Conservation (phyloP, 2,797 vertebrate species). For the Aplochiton taeniatus region DNA sequence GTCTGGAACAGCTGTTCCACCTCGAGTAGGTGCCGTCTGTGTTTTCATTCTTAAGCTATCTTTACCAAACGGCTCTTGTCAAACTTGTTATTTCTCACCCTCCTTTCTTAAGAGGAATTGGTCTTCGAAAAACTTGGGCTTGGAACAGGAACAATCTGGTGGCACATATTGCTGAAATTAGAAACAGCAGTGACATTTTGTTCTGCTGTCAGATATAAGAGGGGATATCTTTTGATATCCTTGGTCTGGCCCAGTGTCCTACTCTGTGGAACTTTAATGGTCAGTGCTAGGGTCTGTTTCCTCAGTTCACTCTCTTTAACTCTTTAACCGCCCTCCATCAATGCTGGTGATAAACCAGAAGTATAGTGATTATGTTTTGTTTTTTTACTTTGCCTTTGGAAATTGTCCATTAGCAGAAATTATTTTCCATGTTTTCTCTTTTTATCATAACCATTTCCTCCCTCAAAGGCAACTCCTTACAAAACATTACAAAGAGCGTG, state of each 20-base stretch:
- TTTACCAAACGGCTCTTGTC: no score
- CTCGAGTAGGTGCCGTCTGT: no score
- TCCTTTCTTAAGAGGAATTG: not conserved
- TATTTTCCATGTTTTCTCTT: no score
- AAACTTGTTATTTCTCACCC: constrained; percentile 12
- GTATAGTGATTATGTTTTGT: no score
- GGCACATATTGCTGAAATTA: not conserved
- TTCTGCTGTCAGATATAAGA: not conserved
- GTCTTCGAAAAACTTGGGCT: constrained; percentile 4
- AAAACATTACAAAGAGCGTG: not conserved
- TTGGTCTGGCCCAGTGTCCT: not conserved
- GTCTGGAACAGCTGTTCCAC: no score
- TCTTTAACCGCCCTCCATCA: no score
- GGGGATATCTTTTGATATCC: not conserved
- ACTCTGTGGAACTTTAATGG: not conserved
- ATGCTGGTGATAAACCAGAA: no score
- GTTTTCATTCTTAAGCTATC: no score
- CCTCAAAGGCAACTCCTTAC: not conserved
- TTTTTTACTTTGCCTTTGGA: no score
- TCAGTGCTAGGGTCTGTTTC: not conserved
- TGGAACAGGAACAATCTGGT: not conserved
- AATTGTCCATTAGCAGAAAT: no score
- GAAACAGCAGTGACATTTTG: not conserved
- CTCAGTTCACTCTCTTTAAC: no score
- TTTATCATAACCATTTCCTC: not conserved